Evolutionary conservation across 2,797 vertebrate species (phyloP).

Genomic region (Epinephelus coioides): DNA sequence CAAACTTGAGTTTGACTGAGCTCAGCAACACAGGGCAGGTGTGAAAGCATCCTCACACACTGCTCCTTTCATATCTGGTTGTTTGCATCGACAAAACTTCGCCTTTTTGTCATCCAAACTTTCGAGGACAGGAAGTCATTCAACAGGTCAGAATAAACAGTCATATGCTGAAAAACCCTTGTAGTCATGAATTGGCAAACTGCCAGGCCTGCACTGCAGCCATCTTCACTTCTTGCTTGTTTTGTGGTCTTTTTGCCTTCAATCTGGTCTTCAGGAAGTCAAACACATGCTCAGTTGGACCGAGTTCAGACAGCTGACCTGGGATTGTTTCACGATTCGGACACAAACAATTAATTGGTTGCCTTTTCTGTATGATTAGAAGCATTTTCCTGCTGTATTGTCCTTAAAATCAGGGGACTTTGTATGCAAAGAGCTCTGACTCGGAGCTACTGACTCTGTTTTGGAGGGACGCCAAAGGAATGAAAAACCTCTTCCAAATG

Average conservation of each 20-base stretch:
- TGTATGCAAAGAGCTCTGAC: neutral
- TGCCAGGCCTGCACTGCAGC: conserved; percentile 33
- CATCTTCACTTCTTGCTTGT: conserved; percentile 37
- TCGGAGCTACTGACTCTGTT: neutral
- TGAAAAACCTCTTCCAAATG: conserved; percentile 10
- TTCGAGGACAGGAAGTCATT: conserved; percentile 8
- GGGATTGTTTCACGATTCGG: conserved; percentile 6
- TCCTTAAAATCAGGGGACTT: conserved; percentile 7
- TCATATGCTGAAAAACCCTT: conserved; percentile 15
- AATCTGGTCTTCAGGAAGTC: conserved; percentile 46
- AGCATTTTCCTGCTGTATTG: neutral
- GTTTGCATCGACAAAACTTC: too few relatives aligned
- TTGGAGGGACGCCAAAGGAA: conserved; percentile 28
- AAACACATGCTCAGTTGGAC: conserved; percentile 53
- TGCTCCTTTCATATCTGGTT: too few relatives aligned
- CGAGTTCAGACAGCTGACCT: conserved; percentile 34
- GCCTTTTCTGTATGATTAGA: conserved; percentile 3
- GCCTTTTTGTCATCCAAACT: neutral
- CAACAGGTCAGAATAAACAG: neutral
- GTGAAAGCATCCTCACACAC: too few relatives aligned
- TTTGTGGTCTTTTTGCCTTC: conserved; percentile 22
- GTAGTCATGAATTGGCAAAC: too few relatives aligned
- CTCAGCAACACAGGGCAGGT: too few relatives aligned
- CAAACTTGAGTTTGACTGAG: too few relatives aligned
- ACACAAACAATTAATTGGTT: neutral